Evolutionary conservation across 2,797 vertebrate species (phyloP).

Genomic region (Odontamblyopus rebecca): DNA sequence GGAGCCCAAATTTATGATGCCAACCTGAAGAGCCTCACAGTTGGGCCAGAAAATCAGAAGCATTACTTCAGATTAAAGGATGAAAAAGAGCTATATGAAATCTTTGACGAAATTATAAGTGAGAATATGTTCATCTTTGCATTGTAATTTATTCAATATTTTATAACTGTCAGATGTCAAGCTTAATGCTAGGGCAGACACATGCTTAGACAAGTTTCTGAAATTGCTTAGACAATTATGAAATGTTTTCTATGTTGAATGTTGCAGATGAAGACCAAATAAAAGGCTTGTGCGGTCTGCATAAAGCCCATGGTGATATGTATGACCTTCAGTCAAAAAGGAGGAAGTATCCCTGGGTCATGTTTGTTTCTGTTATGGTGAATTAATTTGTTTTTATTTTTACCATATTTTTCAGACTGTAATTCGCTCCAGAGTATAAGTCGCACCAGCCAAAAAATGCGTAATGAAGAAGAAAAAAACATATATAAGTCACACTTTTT

Average conservation of each 20-base stretch:
- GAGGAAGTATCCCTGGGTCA: conserved; percentile 55
- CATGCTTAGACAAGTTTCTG: not conserved
- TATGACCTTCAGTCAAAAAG: rapidly evolving
- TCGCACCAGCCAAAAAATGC: too few species aligned
- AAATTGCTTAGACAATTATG: not conserved
- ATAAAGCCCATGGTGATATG: conserved; percentile 1
- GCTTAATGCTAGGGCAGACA: not conserved
- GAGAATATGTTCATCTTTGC: conserved; percentile 16
- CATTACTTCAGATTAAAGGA: conserved; percentile 63
- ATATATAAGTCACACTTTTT: too few species aligned
- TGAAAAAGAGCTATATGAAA: not conserved
- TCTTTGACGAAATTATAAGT: conserved; percentile 67
- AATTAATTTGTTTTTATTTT: conserved; percentile 1
- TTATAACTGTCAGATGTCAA: not conserved
- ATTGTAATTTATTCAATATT: not conserved
- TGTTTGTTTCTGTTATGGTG: conserved; percentile 36
- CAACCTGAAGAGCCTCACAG: conserved; percentile 42
- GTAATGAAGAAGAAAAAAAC: too few species aligned
- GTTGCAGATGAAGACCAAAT: conserved; percentile 58
- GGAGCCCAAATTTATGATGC: conserved; percentile 42
- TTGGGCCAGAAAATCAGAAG: not conserved
- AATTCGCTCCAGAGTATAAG: too few species aligned
- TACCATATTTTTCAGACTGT: not conserved
- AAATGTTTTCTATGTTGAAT: conserved; percentile 1
- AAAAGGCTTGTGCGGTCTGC: conserved; percentile 60